Evolutionary conservation across 2,888 invertebrate genomes (phyloP), one percentile per base, ranked within the genome.

Genomic region (Drosophila suboccidentalis): DNA sequence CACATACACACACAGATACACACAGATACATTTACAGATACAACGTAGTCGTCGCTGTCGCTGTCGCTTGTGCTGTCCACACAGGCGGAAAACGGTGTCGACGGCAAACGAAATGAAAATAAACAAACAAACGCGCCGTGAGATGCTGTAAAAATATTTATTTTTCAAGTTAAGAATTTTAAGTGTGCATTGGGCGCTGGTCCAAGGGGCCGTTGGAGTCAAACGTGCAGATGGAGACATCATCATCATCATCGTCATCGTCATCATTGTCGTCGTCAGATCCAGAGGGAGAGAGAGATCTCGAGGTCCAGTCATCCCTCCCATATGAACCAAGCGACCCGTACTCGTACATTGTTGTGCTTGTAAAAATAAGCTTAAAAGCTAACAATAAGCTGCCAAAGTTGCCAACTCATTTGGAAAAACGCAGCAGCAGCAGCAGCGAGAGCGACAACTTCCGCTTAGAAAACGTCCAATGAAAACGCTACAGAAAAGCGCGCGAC

Each of bases 61-160:
- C 11, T 32, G 58, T 59, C 50, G 59, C 17, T 43, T 58, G 66
- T 53, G 70, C 61, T 63, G 67, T 62, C 71, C 69, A 63, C 73
- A 58, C 54, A 72, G 82, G 77, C 69, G 84, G 84, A 89, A 86
- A 89, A 87, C 84, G 87, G 80, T 85, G 89, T 87, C 83, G 85
- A 82, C 82, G 75, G 53, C 75, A 46, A 82, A 85, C 89, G 73
- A 87, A 86, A 84, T 85, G 82, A 89, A 85, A 87, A 90, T 83
- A 90, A 89, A 90, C 83, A 88, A 90, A 89, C 83, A 85, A 76
- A 84, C 79, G 83, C 78, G 77, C 89, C 82, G 87, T 89, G 89
- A 89, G 89, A 89, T 90, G 88, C 88, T 91, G 90, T 88, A 81
- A 91, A 91, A 91, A 91, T 91, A 91, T 91, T 91, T 87, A 87